Evolutionary conservation across 92 coral and sea anemone species (phyloP).

Genomic region (Desmophyllum pertusum): DNA sequence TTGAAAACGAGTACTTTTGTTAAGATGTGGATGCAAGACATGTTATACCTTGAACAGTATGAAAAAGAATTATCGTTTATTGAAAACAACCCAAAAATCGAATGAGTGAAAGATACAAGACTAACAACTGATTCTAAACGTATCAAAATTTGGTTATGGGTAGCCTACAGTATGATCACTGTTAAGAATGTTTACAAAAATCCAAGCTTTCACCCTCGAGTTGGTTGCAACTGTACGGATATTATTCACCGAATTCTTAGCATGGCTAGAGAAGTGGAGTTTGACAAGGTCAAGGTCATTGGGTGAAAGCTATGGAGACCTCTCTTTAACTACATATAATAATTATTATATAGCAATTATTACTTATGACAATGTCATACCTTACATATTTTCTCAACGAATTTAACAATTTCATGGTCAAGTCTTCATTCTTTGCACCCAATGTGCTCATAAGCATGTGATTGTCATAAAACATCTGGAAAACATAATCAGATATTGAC

Average conservation of each 20-base stretch:
- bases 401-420: conserved; percentile 59
- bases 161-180: neutral
- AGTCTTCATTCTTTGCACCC: conserved; percentile 73
- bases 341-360: too few species aligned
- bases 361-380: too few species aligned
- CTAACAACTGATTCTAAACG: neutral
- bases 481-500: too few species aligned
- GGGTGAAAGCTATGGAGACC: conserved; percentile 1
- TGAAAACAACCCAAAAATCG: neutral
- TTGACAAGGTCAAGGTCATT: neutral
- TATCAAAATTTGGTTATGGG: neutral
- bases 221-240: neutral
- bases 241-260: neutral
- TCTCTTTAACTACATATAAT: too few species aligned
- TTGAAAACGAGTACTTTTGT: too few species aligned
- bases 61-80: neutral
- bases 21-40: neutral
- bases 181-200: neutral
- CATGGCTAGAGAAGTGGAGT: neutral
- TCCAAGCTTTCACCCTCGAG: neutral
- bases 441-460: conserved; percentile 85
- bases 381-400: conserved; percentile 70
- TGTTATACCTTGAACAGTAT: neutral
- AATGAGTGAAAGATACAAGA: neutral
- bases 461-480: conserved; percentile 72